Evolutionary conservation across 1,140 invertebrate species (phyloP).

Genomic region (Drosophila kurseongensis): DNA sequence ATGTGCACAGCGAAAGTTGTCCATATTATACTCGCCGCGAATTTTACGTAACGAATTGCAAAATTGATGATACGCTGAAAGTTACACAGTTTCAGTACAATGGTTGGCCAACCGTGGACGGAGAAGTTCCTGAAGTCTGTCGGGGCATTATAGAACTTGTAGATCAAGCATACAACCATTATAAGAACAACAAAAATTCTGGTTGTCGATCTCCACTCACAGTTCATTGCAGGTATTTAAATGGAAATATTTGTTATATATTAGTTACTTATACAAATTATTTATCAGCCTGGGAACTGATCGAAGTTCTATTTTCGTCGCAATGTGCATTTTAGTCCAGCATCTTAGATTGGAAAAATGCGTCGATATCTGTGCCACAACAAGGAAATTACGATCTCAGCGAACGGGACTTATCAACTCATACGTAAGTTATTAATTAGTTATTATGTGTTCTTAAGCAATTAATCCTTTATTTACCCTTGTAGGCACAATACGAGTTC

Average conservation of each 20-base stretch:
- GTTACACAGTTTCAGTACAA: constrained; percentile 95
- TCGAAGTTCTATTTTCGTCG: constrained; percentile 94
- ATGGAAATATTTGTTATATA: not conserved
- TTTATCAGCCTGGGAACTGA: constrained; percentile 90
- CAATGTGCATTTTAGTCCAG: constrained; percentile 93
- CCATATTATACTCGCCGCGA: constrained; percentile 94
- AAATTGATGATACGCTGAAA: constrained; percentile 89
- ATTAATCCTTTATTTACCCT: constrained; percentile 61
- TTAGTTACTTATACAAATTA: not conserved
- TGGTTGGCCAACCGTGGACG: constrained; percentile 94
- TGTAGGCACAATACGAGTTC: constrained; percentile 96
- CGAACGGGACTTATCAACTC: constrained; percentile 92
- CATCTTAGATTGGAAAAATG: constrained; percentile 92
- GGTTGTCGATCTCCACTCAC: constrained; percentile 87
- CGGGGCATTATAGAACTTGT: constrained; percentile 92
- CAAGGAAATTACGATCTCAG: constrained; percentile 93
- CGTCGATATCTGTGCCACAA: constrained; percentile 93
- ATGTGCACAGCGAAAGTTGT: constrained; percentile 94
- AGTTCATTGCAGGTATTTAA: constrained; percentile 91
- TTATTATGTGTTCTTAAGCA: not conserved
- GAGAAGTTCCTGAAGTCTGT: constrained; percentile 94
- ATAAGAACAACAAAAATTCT: constrained; percentile 85
- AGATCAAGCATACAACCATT: constrained; percentile 87
- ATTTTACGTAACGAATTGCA: constrained; percentile 92
- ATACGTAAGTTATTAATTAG: constrained; percentile 87